Evolutionary conservation across 2,888 invertebrate genomes (phyloP), one percentile per base, ranked within the genome.

Genomic region (Netelia inedita): DNA sequence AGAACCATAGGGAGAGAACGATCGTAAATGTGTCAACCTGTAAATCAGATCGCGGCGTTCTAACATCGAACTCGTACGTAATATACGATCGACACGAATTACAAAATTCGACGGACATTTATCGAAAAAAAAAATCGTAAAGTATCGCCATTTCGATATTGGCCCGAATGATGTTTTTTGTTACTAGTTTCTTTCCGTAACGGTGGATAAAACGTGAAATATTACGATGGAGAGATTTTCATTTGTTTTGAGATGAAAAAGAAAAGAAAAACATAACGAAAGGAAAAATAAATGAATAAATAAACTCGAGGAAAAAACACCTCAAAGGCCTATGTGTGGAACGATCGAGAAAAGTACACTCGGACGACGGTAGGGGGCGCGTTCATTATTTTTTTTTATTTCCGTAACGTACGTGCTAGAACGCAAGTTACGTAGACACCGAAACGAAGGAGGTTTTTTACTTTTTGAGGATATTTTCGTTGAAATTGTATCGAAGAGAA

Each of bases 21-120:
- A 82, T 79, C 75, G 76, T 78, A 76, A 82, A 82, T 78, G 76
- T 65, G 81, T 76, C 83, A 73, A 66, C 75, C 76, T 59, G 75
- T 85, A 83, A 83, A 79, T 85, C 85, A 79, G 83, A 71, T 63
- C 75, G 43, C 71, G 72, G 46, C 46, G 14, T 46, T 79, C 73
- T 69, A 69, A 73, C 73, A 83, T 73, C 72, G 76, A 41, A 10
- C 35, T 41, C 61, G 68, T 35, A 57, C 50, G n/a, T 43, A 41
- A 73, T 50, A 72, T 63, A 61, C 53, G 63, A 66, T 82, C 69
- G 50, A 61, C 57, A 83, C 55, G 43, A 75, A 61, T 63, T 82
- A 74, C 74, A 79, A 82, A 80, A 35, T 11, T 10, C 10, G 35
- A 59, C 9, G 10, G 3, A 46, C 46, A 46, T 46, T 46, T 46